phyloP scores from a whole-genome alignment of 1,140 invertebrate species.

The Drosophila pallidifrons region DNA sequence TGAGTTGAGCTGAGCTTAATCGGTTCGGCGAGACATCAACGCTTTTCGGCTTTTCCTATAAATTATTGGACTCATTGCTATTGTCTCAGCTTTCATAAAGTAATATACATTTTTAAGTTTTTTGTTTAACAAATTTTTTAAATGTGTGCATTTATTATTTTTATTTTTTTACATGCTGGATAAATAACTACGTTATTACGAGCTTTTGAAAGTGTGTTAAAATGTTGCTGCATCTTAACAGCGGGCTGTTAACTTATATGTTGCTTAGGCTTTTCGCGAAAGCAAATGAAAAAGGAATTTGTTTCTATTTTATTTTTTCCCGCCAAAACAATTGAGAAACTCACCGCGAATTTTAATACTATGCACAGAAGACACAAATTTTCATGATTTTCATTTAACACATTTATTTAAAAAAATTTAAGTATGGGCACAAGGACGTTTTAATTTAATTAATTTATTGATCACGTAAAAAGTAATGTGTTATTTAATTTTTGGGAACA shows the following conservation, averaged over 20 bases:
- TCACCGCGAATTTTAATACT: conserved; percentile 58
- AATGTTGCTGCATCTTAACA: conserved; percentile 34
- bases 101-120: no score
- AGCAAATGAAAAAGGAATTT: conserved; percentile 29
- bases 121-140: no score
- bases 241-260: conserved; percentile 36
- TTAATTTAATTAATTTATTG: conserved; percentile 35
- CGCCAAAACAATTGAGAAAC: conserved; percentile 61
- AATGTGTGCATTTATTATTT: no score
- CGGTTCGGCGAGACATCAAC: no score
- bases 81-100: no score
- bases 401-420: conserved; percentile 58
- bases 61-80: no score
- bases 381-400: conserved; percentile 49
- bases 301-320: conserved; percentile 34
- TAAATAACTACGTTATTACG: neutral
- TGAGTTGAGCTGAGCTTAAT: no score
- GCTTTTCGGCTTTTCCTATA: no score
- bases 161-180: no score
- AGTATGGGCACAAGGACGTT: conserved; percentile 24
- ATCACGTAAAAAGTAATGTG: conserved; percentile 51
- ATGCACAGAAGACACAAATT: conserved; percentile 46
- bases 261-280: conserved; percentile 53
- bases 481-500: conserved; percentile 49
- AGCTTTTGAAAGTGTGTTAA: neutral